Conservation (phyloP, 92 coral and sea anemone genomes). For the Micromussa lordhowensis region DNA sequence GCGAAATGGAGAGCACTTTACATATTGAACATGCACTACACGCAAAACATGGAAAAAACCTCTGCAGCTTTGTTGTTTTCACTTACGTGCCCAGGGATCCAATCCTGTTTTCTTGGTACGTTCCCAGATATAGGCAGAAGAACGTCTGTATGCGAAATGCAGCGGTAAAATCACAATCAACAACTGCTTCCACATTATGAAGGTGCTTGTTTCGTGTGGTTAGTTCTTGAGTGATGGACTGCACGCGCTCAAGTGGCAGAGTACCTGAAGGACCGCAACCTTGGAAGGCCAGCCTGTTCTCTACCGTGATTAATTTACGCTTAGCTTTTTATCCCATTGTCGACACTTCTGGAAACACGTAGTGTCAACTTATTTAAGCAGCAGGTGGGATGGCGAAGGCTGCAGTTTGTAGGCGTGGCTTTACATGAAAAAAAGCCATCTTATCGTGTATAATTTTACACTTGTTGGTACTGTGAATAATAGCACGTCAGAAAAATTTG, state of each 20-base stretch:
- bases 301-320: background rate
- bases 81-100: constrained; percentile 36
- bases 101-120: background rate
- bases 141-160: background rate
- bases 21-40: background rate
- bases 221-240: background rate
- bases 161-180: background rate
- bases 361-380: background rate
- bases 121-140: constrained; percentile 38
- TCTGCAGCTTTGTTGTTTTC: background rate
- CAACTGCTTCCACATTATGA: background rate
- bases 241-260: background rate
- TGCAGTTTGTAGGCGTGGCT: constrained; percentile 2
- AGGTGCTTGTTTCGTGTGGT: background rate
- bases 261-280: background rate
- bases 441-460: background rate
- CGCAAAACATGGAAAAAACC: no score
- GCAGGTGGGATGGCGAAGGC: background rate
- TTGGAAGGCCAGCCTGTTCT: background rate
- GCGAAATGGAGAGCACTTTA: background rate
- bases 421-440: background rate
- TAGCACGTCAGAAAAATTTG: background rate
- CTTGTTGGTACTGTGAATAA: background rate
- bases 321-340: background rate
- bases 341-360: constrained; percentile 32